Conservation (phyloP, 2,888 invertebrate genomes). For the Pantelozetes paolii region DNA sequence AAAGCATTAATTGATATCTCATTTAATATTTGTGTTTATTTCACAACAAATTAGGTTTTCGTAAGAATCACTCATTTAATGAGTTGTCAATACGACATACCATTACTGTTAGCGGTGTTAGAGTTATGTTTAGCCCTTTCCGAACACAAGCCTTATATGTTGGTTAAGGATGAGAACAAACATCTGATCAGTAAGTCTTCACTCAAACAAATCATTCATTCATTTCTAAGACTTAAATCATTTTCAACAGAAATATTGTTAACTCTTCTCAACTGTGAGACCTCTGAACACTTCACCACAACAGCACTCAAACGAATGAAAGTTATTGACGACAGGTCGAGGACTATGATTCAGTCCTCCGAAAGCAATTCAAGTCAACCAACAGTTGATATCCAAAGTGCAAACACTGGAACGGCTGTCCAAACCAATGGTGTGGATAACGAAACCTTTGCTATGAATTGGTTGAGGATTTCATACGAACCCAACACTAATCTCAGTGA, state of each 20-base stretch:
- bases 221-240: too few relatives aligned
- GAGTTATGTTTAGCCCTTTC: constrained; percentile 43
- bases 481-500: constrained; percentile 1
- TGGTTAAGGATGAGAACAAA: constrained; percentile 41
- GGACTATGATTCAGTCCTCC: not conserved
- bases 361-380: not conserved
- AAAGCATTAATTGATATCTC: too few relatives aligned
- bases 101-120: constrained; percentile 40
- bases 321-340: constrained; percentile 40
- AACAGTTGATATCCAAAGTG: not conserved
- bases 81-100: constrained; percentile 45
- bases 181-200: constrained; percentile 44
- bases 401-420: not conserved
- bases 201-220: not conserved
- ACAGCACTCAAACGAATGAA: constrained; percentile 39
- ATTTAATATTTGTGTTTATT: too few relatives aligned
- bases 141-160: constrained; percentile 40
- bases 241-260: constrained; percentile 41
- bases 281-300: constrained; percentile 40
- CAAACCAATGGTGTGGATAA: constrained; percentile 40
- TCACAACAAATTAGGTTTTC: constrained; percentile 33
- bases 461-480: constrained; percentile 41
- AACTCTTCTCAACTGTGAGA: constrained; percentile 43
- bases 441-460: constrained; percentile 42
- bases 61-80: constrained; percentile 42